Evolutionary conservation across 2,888 invertebrate species (phyloP).

Genomic region (Phytoseiulus persimilis): DNA sequence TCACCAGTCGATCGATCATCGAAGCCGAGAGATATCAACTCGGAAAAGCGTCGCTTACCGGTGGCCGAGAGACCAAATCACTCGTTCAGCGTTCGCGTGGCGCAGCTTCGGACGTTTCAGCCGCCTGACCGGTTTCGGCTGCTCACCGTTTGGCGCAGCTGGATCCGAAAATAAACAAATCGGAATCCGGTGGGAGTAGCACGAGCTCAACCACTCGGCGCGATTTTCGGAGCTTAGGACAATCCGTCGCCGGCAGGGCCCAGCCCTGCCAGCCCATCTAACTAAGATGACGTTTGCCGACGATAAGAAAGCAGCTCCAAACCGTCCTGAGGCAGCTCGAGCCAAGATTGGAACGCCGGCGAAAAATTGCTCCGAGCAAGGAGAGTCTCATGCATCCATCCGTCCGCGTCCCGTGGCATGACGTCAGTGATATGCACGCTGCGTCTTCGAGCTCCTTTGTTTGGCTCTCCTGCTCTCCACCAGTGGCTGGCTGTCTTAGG

Average conservation of each 20-base stretch:
- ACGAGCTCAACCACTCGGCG: background rate
- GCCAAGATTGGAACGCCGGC: background rate
- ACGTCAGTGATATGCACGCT: background rate
- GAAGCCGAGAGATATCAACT: no score
- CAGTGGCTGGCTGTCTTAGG: no score
- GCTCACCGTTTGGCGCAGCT: no score
- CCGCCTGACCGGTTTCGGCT: no score
- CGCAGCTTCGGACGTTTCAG: no score
- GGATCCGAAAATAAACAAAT: no score
- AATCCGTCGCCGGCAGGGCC: background rate
- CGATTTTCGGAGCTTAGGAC: background rate
- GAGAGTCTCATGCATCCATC: background rate
- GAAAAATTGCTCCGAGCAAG: background rate
- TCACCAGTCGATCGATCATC: no score
- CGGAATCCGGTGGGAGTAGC: no score
- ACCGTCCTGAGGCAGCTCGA: background rate
- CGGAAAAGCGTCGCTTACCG: no score
- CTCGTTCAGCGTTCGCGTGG: no score
- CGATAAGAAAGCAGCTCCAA: background rate
- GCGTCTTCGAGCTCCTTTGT: background rate
- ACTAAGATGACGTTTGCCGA: background rate
- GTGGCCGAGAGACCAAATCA: no score
- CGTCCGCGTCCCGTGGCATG: background rate
- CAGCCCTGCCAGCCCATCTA: background rate
- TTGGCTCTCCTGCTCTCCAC: no score